phyloP scores from a whole-genome alignment of 2,113 vertebrate genomes.

The Xyliphius kryptos region DNA sequence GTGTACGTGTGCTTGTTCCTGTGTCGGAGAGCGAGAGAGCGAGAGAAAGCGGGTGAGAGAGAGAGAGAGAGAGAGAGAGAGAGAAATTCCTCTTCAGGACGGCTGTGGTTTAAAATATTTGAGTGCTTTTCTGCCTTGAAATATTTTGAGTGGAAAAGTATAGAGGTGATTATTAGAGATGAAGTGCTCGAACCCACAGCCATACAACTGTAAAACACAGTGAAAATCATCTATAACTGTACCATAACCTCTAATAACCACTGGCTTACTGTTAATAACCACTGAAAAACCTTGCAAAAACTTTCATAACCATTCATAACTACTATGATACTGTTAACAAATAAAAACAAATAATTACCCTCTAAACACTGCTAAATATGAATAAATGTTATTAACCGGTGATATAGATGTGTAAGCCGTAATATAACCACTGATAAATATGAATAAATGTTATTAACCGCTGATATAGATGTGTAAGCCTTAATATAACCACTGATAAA shows the following conservation, averaged over 20 bases:
- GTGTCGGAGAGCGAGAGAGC: no score
- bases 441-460: no score
- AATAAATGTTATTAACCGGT: no score
- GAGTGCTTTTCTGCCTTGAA: constrained; percentile 12
- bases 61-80: constrained; percentile 2
- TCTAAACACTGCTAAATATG: no score
- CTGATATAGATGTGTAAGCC: no score
- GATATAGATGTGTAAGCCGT: no score
- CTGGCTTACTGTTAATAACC: not conserved
- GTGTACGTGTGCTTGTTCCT: not conserved
- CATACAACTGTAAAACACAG: not conserved
- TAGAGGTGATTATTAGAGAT: not conserved
- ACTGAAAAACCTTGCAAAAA: not conserved
- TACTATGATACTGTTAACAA: no score
- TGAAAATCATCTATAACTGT: not conserved
- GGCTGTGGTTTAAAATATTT: constrained; percentile 9
- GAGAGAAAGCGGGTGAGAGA: no score
- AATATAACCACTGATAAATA: no score
- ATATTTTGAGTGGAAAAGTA: not conserved
- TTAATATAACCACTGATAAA: no score
- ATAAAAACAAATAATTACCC: no score
- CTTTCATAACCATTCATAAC: not conserved
- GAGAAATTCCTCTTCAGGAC: no score
- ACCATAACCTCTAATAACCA: not conserved
- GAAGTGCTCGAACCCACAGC: not conserved